phyloP scores from a whole-genome alignment of 2,113 vertebrate genomes.

The Pionites leucogaster region DNA sequence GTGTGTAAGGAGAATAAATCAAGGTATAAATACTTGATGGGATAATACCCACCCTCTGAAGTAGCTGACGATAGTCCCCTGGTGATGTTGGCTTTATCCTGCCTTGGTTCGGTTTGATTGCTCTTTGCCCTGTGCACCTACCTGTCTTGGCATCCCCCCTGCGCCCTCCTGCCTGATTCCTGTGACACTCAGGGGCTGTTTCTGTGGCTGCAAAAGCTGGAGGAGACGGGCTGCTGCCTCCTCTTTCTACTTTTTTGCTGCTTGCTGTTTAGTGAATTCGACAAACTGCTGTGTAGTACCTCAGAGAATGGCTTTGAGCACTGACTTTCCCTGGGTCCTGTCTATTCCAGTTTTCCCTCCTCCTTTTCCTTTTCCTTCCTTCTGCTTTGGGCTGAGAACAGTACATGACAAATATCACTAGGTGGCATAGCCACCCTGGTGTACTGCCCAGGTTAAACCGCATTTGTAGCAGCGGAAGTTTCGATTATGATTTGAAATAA shows the following conservation, averaged over 20 bases:
- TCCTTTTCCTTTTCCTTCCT: neutral
- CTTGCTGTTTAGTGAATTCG: too few relatives aligned
- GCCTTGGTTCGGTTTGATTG: neutral
- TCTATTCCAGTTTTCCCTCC: neutral
- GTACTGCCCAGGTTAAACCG: neutral
- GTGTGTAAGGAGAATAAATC: neutral
- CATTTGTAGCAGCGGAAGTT: neutral
- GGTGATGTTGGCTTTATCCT: neutral
- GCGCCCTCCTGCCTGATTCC: neutral
- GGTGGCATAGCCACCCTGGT: slow-evolving; percentile 75
- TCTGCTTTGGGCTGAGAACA: neutral
- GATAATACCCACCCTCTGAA: neutral
- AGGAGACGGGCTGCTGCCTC: neutral
- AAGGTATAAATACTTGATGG: neutral
- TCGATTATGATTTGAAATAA: neutral
- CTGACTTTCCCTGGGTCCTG: neutral
- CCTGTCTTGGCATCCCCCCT: neutral
- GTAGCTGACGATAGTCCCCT: rapidly evolving
- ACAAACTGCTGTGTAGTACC: neutral
- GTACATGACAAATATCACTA: slow-evolving; percentile 68
- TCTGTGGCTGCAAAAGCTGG: neutral
- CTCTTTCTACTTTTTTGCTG: neutral
- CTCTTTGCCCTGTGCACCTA: neutral
- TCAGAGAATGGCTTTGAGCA: neutral
- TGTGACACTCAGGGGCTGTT: neutral